These are phyloP conservation scores for Noctua janthe DNA, from an alignment of 2,888 invertebrate genomes.

Conservation along the genomic window DNA sequence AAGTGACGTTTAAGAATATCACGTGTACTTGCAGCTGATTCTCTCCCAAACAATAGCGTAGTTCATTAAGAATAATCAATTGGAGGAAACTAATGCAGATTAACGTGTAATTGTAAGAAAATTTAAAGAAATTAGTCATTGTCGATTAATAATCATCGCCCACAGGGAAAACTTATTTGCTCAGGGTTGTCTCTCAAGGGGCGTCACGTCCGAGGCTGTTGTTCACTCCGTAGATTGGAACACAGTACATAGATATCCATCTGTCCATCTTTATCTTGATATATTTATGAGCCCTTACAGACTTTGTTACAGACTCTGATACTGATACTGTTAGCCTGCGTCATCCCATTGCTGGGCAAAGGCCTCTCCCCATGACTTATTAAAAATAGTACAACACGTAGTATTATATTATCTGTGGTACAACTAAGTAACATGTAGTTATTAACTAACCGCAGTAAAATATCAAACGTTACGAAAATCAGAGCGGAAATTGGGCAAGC, in stretches of 20 bases:
- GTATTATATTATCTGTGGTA: too few relatives aligned
- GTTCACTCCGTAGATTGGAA: slow-evolving; percentile 52
- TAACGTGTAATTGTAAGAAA: slow-evolving; percentile 32
- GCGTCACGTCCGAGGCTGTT: slow-evolving; percentile 81
- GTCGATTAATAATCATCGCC: slow-evolving; percentile 44
- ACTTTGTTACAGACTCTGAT: not conserved
- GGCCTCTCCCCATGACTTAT: too few relatives aligned
- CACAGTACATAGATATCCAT: slow-evolving; percentile 7
- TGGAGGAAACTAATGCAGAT: slow-evolving; percentile 46
- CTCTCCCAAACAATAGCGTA: slow-evolving; percentile 52
- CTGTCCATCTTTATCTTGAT: slow-evolving; percentile 18
- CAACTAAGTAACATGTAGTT: slow-evolving; percentile 15
- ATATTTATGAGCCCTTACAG: not conserved
- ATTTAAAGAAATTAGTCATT: slow-evolving; percentile 40
- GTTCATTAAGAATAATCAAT: slow-evolving; percentile 44
- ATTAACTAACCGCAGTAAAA: slow-evolving; percentile 45
- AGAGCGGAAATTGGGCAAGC: slow-evolving; percentile 62
- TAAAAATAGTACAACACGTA: too few relatives aligned
- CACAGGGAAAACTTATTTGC: slow-evolving; percentile 70
- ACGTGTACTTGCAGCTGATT: slow-evolving; percentile 49
- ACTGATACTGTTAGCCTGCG: too few relatives aligned
- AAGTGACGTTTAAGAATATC: slow-evolving; percentile 34
- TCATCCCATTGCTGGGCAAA: too few relatives aligned
- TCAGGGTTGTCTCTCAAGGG: slow-evolving; percentile 79
- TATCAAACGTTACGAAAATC: slow-evolving; percentile 54